Evolutionary conservation across 2,113 vertebrate species (phyloP), one percentile per base, ranked within the genome.

Genomic region (Diadophis punctatus): DNA sequence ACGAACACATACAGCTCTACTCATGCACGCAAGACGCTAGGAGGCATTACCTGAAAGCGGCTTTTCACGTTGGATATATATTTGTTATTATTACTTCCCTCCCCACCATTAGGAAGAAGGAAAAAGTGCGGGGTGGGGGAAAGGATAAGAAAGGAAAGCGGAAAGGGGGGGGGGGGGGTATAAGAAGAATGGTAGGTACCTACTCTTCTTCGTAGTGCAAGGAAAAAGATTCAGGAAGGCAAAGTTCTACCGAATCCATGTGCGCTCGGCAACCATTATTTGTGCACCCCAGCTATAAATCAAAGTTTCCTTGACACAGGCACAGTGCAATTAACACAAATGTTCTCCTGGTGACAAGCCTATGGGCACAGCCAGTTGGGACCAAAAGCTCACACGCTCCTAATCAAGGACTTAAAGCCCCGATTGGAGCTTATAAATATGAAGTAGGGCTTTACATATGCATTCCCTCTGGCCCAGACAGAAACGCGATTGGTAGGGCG

Each of bases 341-440:
- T 94, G 97, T 98, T 97, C 98, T 98, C 96, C 97, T 93, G 93
- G 97, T 95, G 97, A 97, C 98, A 96, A 97, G 97, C 98, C 97
- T 96, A 97, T 97, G 95, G 98, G 98, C 98, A 95, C 97, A 96
- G 98, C 98, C 98, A 98, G 99, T 98, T 97, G 98, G 98, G 98
- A 99, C 98, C 97, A 97, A 98, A 98, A 98, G 98, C 98, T 98
- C 97, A 97, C 98, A 97, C 87, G 87, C 98, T 98, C 98, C 99
- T 99, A 99, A 99, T 99, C 98, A 99, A 99, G 99, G 98, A 99
- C 99, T 99, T 99, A 98, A 99, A 99, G 98, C 98, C 98, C 98
- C 97, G 98, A 98, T 98, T 98, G 98, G 96, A 96, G 98, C 99
- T 99, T 98, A 99, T 99, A 98, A 99, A 99, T 99, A 99, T 99